These are phyloP conservation scores for Hydrochoerus hydrochaeris DNA, from an alignment of 2,113 vertebrate species.

Conservation along the genomic window DNA sequence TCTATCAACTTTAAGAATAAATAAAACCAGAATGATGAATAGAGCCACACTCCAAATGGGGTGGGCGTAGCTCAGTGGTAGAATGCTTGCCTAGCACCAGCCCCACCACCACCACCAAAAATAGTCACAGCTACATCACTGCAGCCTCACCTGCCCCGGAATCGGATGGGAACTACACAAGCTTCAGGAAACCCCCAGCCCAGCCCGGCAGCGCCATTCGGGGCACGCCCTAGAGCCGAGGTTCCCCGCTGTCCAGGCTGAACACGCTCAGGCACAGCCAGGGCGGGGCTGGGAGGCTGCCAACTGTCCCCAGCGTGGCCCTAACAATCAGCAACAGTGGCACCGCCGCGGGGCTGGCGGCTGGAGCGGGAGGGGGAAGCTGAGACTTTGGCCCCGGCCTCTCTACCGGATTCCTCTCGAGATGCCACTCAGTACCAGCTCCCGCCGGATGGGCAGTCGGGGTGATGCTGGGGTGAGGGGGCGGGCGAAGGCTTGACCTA, in stretches of 20 bases:
- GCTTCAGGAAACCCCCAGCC: neutral
- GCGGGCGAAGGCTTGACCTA: conserved; percentile 70
- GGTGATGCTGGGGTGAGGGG: conserved; percentile 71
- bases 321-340: conserved; percentile 81
- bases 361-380: conserved; percentile 55
- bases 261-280: conserved; percentile 75
- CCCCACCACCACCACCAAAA: neutral
- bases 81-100: neutral
- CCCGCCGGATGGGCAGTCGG: neutral
- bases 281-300: conserved; percentile 75
- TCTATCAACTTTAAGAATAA: neutral
- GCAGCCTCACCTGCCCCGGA: neutral
- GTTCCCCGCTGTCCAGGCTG: conserved; percentile 68
- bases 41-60: neutral
- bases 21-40: neutral
- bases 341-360: conserved; percentile 34
- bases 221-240: neutral
- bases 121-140: fast-evolving
- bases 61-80: neutral
- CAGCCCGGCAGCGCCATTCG: conserved; percentile 23
- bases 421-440: conserved; percentile 85
- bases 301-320: conserved; percentile 76
- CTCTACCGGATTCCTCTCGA: conserved; percentile 57
- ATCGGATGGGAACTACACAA: neutral
- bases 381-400: conserved; percentile 65